Evolutionary conservation across 2,797 vertebrate species (phyloP).

Genomic region (Harpagifer antarcticus): DNA sequence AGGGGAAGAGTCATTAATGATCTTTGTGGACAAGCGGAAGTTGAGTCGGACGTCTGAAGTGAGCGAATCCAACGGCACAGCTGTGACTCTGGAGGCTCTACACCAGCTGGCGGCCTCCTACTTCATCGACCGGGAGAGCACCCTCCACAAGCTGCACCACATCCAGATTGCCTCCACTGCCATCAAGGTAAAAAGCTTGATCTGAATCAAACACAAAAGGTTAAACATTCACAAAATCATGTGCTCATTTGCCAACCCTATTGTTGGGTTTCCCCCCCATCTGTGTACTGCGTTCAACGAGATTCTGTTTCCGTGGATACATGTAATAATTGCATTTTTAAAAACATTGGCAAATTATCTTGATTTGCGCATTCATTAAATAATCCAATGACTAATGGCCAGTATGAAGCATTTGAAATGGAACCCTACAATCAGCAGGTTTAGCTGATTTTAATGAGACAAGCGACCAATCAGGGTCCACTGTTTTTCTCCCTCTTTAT

Average conservation of each 20-base stretch:
- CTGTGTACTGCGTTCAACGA: slow-evolving; percentile 11
- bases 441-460: slow-evolving; percentile 23
- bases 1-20: slow-evolving; percentile 98
- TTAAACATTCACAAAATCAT: background rate
- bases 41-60: slow-evolving; percentile 90
- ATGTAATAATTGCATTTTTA: slow-evolving; percentile 26
- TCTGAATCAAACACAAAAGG: background rate
- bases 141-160: slow-evolving; percentile 94
- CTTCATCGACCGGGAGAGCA: slow-evolving; percentile 97
- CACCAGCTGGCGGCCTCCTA: slow-evolving; percentile 98
- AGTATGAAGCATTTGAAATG: slow-evolving; percentile 5
- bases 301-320: slow-evolving; percentile 19
- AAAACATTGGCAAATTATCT: slow-evolving; percentile 27
- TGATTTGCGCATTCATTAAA: slow-evolving; percentile 32
- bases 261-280: slow-evolving; percentile 4
- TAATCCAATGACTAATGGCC: slow-evolving; percentile 16
- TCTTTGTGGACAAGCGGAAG: slow-evolving; percentile 99
- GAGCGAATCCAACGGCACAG: slow-evolving; percentile 90
- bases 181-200: slow-evolving; percentile 91
- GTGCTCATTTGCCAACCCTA: background rate
- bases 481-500: background rate
- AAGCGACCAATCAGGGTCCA: background rate
- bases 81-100: slow-evolving; percentile 91
- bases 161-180: slow-evolving; percentile 97
- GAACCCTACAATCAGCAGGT: slow-evolving; percentile 33